phyloP scores from a whole-genome alignment of 2,113 vertebrate species.

The Paracanthobrama guichenoti region DNA sequence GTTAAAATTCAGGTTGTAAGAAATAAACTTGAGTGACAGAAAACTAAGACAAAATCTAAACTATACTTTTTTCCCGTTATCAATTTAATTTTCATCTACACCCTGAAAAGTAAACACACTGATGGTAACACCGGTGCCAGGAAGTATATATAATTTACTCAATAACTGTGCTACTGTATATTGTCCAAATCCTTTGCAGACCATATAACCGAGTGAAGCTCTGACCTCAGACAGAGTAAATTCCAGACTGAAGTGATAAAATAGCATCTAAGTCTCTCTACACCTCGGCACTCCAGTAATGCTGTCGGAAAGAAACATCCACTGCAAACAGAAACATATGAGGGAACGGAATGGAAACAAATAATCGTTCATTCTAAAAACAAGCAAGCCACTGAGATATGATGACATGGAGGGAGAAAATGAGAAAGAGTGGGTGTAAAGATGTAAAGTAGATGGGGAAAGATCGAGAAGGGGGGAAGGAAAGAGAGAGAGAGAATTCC shows the following conservation, averaged over 20 bases:
- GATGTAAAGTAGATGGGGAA: neutral
- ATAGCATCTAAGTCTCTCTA: neutral
- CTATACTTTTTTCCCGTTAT: neutral
- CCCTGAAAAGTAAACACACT: neutral
- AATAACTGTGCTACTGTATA: neutral
- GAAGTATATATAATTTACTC: neutral
- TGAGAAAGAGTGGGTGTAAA: neutral
- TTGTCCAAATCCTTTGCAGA: neutral
- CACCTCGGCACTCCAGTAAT: neutral
- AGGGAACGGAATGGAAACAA: neutral
- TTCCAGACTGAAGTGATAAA: constrained; percentile 5
- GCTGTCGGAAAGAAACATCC: neutral
- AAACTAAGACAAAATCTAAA: neutral
- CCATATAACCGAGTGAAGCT: neutral
- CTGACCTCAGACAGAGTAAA: neutral
- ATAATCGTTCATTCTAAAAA: constrained; percentile 4
- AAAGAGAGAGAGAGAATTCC: constrained; percentile 3
- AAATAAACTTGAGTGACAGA: neutral
- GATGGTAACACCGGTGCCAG: neutral
- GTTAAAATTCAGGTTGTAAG: neutral
- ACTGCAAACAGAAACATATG: neutral
- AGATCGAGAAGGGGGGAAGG: neutral
- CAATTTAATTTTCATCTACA: neutral
- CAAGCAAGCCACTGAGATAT: constrained; percentile 7
- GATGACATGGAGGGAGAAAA: constrained; percentile 1